Evolutionary conservation across 2,888 invertebrate genomes (phyloP), one percentile per base, ranked within the genome.

Genomic region (Conistra vaccinii): DNA sequence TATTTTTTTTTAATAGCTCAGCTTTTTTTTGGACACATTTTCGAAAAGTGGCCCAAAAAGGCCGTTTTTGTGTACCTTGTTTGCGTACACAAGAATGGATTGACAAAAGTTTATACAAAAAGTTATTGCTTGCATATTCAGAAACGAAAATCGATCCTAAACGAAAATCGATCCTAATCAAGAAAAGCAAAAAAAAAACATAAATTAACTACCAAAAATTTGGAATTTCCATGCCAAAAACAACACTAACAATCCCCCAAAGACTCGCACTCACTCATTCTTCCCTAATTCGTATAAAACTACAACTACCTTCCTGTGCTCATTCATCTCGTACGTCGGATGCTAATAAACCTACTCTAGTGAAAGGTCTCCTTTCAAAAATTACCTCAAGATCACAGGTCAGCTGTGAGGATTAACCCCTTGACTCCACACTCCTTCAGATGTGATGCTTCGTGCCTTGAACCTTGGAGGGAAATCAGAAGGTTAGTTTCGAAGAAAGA

Each of bases 361-460:
- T 86, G 87, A 69, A 69, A 73, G 71, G 77, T 81, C 85, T 86
- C 87, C 87, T 81, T 84, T 88, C 87, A 87, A 86, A 88, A 87
- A 86, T 87, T 88, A 86, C 87, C 87, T 81, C 80, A 86, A 78
- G 85, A 83, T 86, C 79, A 86, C 81, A 87, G 85, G 85, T 87
- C 85, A 87, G 78, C 83, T 78, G 88, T 83, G 65, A 79, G 82
- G 86, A 87, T 87, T 82, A 81, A 84, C 87, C 88, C 84, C 84
- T 89, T 85, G 86, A 87, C 82, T 85, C 85, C 79, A 78, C 87
- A 79, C 80, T 78, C 79, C 88, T 84, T 85, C 81, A 78, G 80
- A 75, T 80, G 80, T 78, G 80, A 80, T 76, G 80, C 69, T 80
- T 32, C 73, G 72, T 71, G 65, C 69, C 70, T 63, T 72, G 78